These are phyloP conservation scores for Spea hammondii DNA, from an alignment of 2,797 vertebrate genomes.

Conservation along the genomic window DNA sequence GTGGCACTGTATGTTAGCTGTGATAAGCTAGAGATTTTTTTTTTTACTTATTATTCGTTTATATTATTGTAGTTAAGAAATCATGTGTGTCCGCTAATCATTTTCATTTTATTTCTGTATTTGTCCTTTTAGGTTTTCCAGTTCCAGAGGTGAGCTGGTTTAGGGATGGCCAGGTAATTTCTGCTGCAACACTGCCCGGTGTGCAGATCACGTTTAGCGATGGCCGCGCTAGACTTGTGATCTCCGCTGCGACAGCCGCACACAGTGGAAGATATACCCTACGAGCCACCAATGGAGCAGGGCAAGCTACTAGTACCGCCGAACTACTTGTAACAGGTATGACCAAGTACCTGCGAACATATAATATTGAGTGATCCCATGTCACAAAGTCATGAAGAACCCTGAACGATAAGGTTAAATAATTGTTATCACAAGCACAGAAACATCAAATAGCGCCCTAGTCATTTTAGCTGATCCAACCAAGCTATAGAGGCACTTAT, in stretches of 20 bases:
- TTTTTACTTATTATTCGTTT: no score
- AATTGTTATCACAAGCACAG: no score
- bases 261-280: conserved; percentile 93
- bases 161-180: conserved; percentile 97
- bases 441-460: no score
- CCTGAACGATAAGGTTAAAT: no score
- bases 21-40: no score
- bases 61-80: no score
- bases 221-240: conserved; percentile 92
- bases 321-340: conserved; percentile 94
- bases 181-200: conserved; percentile 86
- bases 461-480: no score
- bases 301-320: conserved; percentile 97
- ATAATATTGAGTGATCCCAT: not conserved
- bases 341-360: not conserved
- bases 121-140: conserved; percentile 78
- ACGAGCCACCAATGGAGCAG: conserved; percentile 94
- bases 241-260: conserved; percentile 84
- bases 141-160: conserved; percentile 99
- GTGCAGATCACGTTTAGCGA: conserved; percentile 95
- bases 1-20: no score
- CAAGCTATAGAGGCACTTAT: no score
- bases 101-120: not conserved
- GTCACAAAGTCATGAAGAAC: not conserved
- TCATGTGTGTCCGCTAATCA: not conserved